Conservation (phyloP, 2,888 invertebrate species). For the Parasteatoda lunata region DNA sequence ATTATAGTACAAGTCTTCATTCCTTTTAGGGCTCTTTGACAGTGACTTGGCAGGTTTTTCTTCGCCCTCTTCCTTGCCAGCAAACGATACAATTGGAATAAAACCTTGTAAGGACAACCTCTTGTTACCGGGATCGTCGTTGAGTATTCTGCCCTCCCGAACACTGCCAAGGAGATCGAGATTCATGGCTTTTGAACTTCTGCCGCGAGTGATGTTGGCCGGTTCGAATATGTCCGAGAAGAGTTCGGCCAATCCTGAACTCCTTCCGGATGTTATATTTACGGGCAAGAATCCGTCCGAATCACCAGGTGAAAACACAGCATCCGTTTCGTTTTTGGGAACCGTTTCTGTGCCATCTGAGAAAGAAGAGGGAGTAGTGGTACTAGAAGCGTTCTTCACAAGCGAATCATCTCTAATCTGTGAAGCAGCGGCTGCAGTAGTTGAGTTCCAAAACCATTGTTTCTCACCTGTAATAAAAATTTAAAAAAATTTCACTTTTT, state of each 20-base stretch:
- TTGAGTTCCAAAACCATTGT: conserved; percentile 63
- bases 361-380: conserved; percentile 6
- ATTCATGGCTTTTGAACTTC: conserved; percentile 59
- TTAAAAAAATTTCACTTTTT: neutral
- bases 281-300: conserved; percentile 23
- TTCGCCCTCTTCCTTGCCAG: conserved; percentile 52
- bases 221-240: conserved; percentile 56
- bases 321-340: conserved; percentile 17
- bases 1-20: conserved; percentile 35
- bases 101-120: conserved; percentile 69
- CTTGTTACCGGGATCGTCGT: conserved; percentile 67
- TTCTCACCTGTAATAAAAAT: conserved; percentile 15
- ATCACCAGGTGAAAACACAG: conserved; percentile 28
- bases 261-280: conserved; percentile 36
- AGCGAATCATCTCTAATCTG: conserved; percentile 24
- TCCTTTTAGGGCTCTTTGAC: conserved; percentile 29
- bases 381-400: neutral
- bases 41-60: neutral
- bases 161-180: conserved; percentile 33
- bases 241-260: conserved; percentile 22
- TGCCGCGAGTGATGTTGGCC: conserved; percentile 51
- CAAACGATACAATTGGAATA: conserved; percentile 70
- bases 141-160: conserved; percentile 68
- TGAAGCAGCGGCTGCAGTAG: conserved; percentile 27
- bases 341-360: neutral